These are phyloP conservation scores for Spodoptera exigua DNA, from an alignment of 2,888 invertebrate species.

Conservation along the genomic window DNA sequence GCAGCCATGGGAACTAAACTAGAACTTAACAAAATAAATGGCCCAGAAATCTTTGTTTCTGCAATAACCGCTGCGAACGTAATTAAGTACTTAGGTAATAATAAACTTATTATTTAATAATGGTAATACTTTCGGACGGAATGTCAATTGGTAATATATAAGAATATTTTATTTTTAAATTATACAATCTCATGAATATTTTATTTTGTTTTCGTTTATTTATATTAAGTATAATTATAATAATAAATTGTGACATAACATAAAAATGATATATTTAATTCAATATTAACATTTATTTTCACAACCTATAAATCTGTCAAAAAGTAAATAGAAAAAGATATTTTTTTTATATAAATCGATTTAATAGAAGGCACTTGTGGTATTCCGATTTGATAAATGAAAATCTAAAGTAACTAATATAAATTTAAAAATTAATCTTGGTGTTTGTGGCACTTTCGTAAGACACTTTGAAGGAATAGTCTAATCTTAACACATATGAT, in stretches of 20 bases:
- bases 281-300: slow-evolving; percentile 63
- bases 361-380: slow-evolving; percentile 57
- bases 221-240: background rate
- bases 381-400: slow-evolving; percentile 41
- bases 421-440: slow-evolving; percentile 45
- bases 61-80: slow-evolving; percentile 51
- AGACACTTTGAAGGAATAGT: slow-evolving; percentile 51
- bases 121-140: slow-evolving; percentile 86
- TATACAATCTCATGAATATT: slow-evolving; percentile 59
- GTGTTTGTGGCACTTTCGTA: slow-evolving; percentile 60
- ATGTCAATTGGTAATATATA: slow-evolving; percentile 68
- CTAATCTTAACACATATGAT: slow-evolving; percentile 39
- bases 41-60: slow-evolving; percentile 65
- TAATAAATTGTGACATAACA: slow-evolving; percentile 69
- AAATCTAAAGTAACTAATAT: slow-evolving; percentile 14
- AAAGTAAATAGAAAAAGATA: slow-evolving; percentile 28
- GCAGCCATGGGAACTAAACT: slow-evolving; percentile 48
- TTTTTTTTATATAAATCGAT: slow-evolving; percentile 23
- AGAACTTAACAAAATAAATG: slow-evolving; percentile 61
- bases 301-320: slow-evolving; percentile 71
- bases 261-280: slow-evolving; percentile 44
- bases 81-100: slow-evolving; percentile 48
- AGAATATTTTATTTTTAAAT: slow-evolving; percentile 35
- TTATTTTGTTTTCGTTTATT: slow-evolving; percentile 46
- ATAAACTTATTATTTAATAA: slow-evolving; percentile 62